Conservation (phyloP, 2,113 vertebrate species). For the Odobenus rosmarus region DNA sequence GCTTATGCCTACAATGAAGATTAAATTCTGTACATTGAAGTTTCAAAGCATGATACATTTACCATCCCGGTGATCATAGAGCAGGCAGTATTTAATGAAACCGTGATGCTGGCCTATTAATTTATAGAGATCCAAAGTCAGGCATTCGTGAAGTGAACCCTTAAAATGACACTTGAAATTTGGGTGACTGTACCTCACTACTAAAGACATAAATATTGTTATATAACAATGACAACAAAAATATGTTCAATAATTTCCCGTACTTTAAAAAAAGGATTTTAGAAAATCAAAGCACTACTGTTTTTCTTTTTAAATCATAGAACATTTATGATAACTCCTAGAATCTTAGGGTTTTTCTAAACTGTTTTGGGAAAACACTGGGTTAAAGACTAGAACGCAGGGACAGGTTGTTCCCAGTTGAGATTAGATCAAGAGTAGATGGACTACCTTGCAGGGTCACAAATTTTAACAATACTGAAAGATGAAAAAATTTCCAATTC, state of each 20-base stretch:
- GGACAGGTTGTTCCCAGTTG: not conserved
- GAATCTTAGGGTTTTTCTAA: slow-evolving; percentile 3
- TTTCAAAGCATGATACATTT: not conserved
- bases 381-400: not conserved
- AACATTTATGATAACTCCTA: not conserved
- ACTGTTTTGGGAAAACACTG: not conserved
- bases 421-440: not conserved
- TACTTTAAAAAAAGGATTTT: not conserved
- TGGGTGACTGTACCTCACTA: too few relatives aligned
- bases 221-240: not conserved
- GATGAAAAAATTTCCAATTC: not conserved
- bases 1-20: not conserved
- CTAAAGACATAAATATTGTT: not conserved
- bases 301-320: not conserved
- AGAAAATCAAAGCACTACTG: not conserved
- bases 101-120: not conserved
- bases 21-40: not conserved
- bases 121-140: not conserved
- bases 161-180: not conserved
- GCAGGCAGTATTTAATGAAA: not conserved
- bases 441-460: not conserved
- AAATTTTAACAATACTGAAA: not conserved
- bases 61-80: not conserved
- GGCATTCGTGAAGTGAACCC: not conserved
- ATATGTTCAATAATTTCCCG: not conserved